Conservation (phyloP, 2,888 invertebrate genomes). For the Cepaea hortensis region DNA sequence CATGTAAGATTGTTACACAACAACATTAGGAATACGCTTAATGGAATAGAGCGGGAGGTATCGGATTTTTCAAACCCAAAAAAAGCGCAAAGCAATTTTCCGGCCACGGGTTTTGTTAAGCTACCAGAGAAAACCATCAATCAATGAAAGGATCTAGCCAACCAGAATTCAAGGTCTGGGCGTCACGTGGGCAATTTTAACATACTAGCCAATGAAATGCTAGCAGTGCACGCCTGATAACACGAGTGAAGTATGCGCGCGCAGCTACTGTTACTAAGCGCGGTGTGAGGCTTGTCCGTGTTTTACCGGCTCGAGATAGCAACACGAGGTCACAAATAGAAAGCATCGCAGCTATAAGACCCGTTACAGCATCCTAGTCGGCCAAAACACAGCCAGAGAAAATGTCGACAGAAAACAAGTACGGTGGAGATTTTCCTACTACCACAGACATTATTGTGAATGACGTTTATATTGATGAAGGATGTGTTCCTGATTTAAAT, state of each 20-base stretch:
- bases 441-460: conserved; percentile 35
- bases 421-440: not conserved
- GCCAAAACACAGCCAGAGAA: not conserved
- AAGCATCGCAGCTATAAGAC: not conserved
- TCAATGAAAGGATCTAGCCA: conserved; percentile 11
- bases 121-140: not conserved
- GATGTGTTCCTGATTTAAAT: conserved; percentile 7
- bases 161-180: not conserved
- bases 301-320: not conserved
- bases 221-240: not conserved
- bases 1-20: too few species aligned
- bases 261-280: not conserved
- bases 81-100: not conserved
- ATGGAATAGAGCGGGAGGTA: not conserved
- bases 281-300: not conserved
- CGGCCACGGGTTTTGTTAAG: not conserved
- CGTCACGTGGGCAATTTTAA: not conserved
- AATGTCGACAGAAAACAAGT: conserved; percentile 3
- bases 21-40: too few species aligned
- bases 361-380: not conserved
- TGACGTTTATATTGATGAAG: conserved; percentile 34
- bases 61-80: not conserved
- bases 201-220: conserved; percentile 11
- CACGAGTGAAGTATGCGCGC: conserved; percentile 37
- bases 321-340: conserved; percentile 4